Evolutionary conservation across 2,888 invertebrate species (phyloP), one percentile per base, ranked within the genome.

Genomic region (Xanthostigma xanthostigma): DNA sequence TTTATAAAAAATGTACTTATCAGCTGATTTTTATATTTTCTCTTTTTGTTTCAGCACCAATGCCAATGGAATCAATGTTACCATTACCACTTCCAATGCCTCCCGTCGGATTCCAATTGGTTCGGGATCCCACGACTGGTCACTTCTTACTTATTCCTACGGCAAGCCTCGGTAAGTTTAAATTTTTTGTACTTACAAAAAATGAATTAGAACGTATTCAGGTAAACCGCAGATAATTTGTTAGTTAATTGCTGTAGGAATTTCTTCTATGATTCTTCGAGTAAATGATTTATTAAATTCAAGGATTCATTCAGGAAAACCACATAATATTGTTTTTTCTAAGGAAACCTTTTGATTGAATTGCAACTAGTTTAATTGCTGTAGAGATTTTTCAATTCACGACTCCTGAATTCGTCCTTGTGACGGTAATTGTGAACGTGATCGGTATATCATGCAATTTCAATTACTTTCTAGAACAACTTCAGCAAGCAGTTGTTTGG

Each of bases 61-160:
- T 83, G 59, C 79, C 82, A 49, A 76, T 83, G 74, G 84, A 83
- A 65, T 79, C 81, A 59, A 78, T 82, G 74, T 75, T 83, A 67
- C 74, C 71, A 48, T 60, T 78, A 60, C 79, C 84, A 54, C 74
- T 79, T 73, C 82, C 73, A 62, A 78, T 67, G 71, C 81, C 72
- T 62, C 85, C 82, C 50, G 80, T 86, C 50, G 90, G 90, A 50
- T 86, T 84, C 67, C 91, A 91, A 68, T 74, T 92, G 60, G 84
- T 88, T 45, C 78, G 91, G 53, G 92, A 92, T 64, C 86, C 90
- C 35, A 76, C 83, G 17, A 85, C 86, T 4, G 90, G 91, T 42
- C 88, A 88, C 57, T 73, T 89, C 52, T 76, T 89, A 54, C 78
- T 89, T 53, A 73, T 89, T 57, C 87, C 88, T 42, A 76, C 86